Base-by-base conservation (phyloP, 1,140 invertebrate species). In the Cyclargus thomasi region DNA sequence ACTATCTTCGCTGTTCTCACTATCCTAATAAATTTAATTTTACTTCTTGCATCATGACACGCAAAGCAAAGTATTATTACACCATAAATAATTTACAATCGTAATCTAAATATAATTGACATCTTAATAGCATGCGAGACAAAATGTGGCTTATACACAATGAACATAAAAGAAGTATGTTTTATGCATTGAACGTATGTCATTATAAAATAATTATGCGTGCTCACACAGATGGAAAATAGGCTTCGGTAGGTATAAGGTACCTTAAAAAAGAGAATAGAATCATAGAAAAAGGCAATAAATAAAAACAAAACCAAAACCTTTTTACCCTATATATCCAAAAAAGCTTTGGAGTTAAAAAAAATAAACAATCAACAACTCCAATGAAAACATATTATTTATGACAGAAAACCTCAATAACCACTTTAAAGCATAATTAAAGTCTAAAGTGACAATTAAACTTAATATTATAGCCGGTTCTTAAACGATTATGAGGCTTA, bases 61-160 rank as follows among this genome's bases (percentile, higher is more conserved):
- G 39, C 39, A 47, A 47, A 14, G 39, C 39, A 47, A 47, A 47
- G 3, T 39, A 39, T 39, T 39, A 39, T 39, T 39, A 39, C 36
- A 39, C 36, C 2, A 39, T 8, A 39, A 57, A 57, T 17, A 59
- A 20, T 21, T 59, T 11, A 20, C 55, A 59, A 59, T 20, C 55
- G 17, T 59, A 59, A 59, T 59, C 55, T 59, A 20, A 59, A 59
- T 59, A 59, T 59, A 59, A 59, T 59, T 59, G 55, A 20, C 55
- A 20, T 21, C 18, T 10, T 59, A 59, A 59, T 59, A 59, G 14
- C 55, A 47, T 47, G 55, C 17, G 20, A 59, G 11, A 59, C 55
- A 59, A 20, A 59, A 20, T 59, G 20, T 59, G 20, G 21, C 18
- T 18, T 20, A 55, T 14, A 53, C 47, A 53, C 17, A 20, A 17